Base-by-base conservation (phyloP, 1,140 invertebrate genomes). In the Bombus polaris region DNA sequence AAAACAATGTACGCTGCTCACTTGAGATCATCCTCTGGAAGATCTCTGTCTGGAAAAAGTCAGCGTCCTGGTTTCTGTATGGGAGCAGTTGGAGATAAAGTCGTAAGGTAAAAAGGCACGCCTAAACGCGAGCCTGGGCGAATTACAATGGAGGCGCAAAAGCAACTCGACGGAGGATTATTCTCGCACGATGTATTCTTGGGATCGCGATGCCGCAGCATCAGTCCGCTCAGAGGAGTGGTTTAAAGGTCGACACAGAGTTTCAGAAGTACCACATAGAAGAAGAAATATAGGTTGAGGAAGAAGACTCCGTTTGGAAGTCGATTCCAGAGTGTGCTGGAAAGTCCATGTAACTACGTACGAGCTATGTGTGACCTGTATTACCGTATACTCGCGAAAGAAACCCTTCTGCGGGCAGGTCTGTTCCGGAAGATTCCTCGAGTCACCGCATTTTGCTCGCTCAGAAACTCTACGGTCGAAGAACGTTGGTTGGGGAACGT, bases 361-460 rank as follows among this genome's bases (percentile, higher is more conserved):
- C 59, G 68, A 32, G 76, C 44, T 81, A 71, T 79, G 59, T 71
- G 84, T 53, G 76, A 79, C 39, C 80, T 71, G 75, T 81, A 81
- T 89, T 89, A 89, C 85, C 65, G 81, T 74, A 25, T 62, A 81
- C 72, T 47, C 44, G 71, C 68, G 35, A 62, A 66, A 28, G 74
- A 77, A 73, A 59, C 72, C 47, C 70, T 39, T 87, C 74, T 59
- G 70, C 28, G 73, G 79, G 32, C 59, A 71, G 77, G 42, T 86
- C 57, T 73, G 75, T 62, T 74, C 79, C 66, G 73, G 77, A 79
- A 80, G 85, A 90, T 89, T 88, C 87, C 87, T 87, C 88, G 82
- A 85, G 89, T 89, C 81, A 81, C 73, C 68, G 84, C 85, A 88
- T 88, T 91, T 90, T 87, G 85, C 83, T 90, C 89, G 72, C 47